Evolutionary conservation across 2,888 invertebrate genomes (phyloP).

Genomic region (Pristionchus maxplancki): DNA sequence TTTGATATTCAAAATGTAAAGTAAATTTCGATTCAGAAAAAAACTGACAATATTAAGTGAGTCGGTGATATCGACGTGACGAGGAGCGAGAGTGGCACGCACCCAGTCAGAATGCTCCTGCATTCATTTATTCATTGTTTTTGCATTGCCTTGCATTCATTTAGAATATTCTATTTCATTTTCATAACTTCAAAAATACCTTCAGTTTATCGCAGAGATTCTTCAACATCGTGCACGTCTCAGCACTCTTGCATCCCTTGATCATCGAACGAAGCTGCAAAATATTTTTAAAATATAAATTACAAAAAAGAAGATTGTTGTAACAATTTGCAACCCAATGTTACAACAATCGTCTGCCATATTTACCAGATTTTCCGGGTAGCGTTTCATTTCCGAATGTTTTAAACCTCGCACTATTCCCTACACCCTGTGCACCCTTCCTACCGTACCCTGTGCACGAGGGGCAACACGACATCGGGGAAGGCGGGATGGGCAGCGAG

Average conservation of each 20-base stretch:
- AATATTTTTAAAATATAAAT: not conserved
- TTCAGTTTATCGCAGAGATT: conserved; percentile 48
- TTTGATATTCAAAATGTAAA: not conserved
- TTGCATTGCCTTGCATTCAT: too few relatives aligned
- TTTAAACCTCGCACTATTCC: not conserved
- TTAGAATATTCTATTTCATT: too few relatives aligned
- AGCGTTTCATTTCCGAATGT: too few relatives aligned
- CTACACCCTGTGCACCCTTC: not conserved
- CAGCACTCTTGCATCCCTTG: conserved; percentile 39
- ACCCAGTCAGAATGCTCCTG: conserved; percentile 51
- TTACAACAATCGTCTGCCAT: too few relatives aligned
- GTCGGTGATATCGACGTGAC: conserved; percentile 48
- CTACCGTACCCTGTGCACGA: conserved; percentile 59
- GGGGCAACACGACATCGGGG: conserved; percentile 67
- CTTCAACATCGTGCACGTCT: conserved; percentile 40
- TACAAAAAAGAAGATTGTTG: too few relatives aligned
- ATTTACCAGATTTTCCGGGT: too few relatives aligned
- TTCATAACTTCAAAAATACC: not conserved
- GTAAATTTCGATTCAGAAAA: not conserved
- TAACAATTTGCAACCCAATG: not conserved
- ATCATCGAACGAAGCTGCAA: conserved; percentile 49
- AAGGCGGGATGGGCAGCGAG: conserved; percentile 68
- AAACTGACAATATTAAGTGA: conserved; percentile 46
- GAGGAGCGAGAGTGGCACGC: not conserved
- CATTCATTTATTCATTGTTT: not conserved